Evolutionary conservation across 2,888 invertebrate species (phyloP), one percentile per base, ranked within the genome.

Genomic region (Epinotia bilunana): DNA sequence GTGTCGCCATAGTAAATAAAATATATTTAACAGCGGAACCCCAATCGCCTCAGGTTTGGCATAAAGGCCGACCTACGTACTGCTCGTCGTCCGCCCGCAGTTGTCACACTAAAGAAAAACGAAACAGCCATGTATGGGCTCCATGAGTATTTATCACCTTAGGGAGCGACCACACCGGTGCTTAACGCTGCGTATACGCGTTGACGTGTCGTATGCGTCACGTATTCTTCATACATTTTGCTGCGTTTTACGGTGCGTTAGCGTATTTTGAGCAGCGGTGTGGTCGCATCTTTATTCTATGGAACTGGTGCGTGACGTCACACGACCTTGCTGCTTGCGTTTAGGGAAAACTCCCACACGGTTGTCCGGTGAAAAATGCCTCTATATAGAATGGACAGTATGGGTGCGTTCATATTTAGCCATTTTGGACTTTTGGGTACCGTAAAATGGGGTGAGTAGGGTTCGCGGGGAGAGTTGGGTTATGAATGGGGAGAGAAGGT

Each of bases 1-100:
- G 23, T 33, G 33, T 6, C 7, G 33, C 6, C 6, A 33, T 33
- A 33, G 6, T 7, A 33, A 33, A 33, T 7, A 33, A 33, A 33
- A 33, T 1, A 0, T 33, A 23, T 23, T 60, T 3, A 18, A 16
- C 33, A 33, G 18, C 18, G 67, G 67, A 69, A 60, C 60, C 58
- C 69, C 43, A 46, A 46, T 46, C 43, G n/a, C 58, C 39, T 58
- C 49, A 23, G 55, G 28, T 71, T 71, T 70, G 70, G 64, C 74
- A 65, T 53, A 64, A 68, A 71, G 74, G 65, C 67, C 74, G 71
- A 18, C 74, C 74, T 65, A 74, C 70, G 74, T 49, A 46, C n/a
- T 28, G 33, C 12, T 58, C 58, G 12, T 43, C 63, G 43, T 9
- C 43, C 13, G 53, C 53, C n/a, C n/a, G 53, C 53, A 53, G 53